Evolutionary conservation across 2,888 invertebrate genomes (phyloP).

Genomic region (Eretmocerus hayati): DNA sequence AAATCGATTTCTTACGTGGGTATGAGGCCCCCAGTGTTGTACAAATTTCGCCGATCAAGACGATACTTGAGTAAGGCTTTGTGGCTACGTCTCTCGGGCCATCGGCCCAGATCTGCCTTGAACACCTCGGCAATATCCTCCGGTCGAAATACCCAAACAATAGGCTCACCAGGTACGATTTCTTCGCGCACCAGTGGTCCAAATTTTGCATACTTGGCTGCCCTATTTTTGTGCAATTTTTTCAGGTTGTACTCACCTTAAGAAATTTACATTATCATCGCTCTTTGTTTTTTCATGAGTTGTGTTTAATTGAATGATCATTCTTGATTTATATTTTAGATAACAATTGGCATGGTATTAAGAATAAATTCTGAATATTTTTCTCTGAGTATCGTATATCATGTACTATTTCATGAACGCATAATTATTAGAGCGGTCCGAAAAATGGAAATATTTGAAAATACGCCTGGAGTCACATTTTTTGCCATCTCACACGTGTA

Average conservation of each 20-base stretch:
- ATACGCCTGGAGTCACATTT: too few species aligned
- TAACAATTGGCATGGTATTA: too few species aligned
- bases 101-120: slow-evolving; percentile 57
- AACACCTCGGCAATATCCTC: slow-evolving; percentile 72
- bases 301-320: too few species aligned
- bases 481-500: too few species aligned
- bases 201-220: slow-evolving; percentile 65
- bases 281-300: too few species aligned
- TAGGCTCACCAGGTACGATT: slow-evolving; percentile 62
- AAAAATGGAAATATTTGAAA: too few species aligned
- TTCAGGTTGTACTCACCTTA: slow-evolving; percentile 68
- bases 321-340: too few species aligned
- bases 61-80: slow-evolving; percentile 73
- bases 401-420: too few species aligned
- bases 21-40: slow-evolving; percentile 74
- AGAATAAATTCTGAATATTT: too few species aligned
- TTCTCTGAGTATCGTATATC: too few species aligned
- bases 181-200: slow-evolving; percentile 77
- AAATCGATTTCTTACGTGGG: slow-evolving; percentile 69
- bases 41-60: slow-evolving; percentile 62
- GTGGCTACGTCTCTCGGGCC: slow-evolving; percentile 74
- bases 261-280: background rate
- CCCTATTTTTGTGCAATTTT: slow-evolving; percentile 62
- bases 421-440: too few species aligned
- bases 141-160: slow-evolving; percentile 78